A percentile compares a stretch with the other conserved stretches of the same genome.
Conservation (phyloP, 2,113 vertebrate species). For the Prochilodus magdalenae region DNA sequence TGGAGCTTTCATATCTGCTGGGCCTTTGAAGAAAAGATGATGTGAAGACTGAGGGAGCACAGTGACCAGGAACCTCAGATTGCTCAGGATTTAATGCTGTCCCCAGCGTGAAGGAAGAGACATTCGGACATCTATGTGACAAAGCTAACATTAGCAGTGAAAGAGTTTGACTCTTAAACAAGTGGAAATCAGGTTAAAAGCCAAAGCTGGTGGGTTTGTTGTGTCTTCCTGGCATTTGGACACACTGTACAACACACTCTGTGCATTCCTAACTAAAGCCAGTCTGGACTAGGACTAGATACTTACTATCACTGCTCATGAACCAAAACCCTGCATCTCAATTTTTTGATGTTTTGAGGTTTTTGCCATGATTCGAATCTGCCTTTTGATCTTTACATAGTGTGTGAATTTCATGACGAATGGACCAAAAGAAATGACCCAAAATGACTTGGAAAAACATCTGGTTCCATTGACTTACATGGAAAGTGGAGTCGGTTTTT, state of each 20-base stretch:
- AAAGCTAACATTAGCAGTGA: not conserved
- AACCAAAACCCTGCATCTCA: too few species aligned
- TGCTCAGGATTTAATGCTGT: not conserved
- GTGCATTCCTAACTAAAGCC: not conserved
- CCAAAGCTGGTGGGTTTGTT: not conserved
- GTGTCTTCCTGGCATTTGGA: not conserved
- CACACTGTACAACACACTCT: too few species aligned
- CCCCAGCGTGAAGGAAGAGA: not conserved
- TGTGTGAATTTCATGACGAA: too few species aligned
- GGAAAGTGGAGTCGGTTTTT: too few species aligned
- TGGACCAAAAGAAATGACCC: too few species aligned
- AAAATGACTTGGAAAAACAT: too few species aligned
- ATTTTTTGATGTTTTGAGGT: too few species aligned
- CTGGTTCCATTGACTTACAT: too few species aligned
- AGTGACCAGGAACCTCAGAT: not conserved
- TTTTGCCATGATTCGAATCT: too few species aligned
- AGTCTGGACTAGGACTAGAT: not conserved
- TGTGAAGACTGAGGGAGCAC: not conserved
- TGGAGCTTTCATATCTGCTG: not conserved
- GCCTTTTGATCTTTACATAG: too few species aligned
- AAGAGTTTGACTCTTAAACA: not conserved
- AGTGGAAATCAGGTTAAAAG: not conserved
- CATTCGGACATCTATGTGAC: not conserved
- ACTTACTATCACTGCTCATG: too few species aligned
- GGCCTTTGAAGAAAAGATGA: not conserved